These are phyloP conservation scores for Drosophila parabipectinata DNA, from an alignment of 1,140 invertebrate species.

Conservation along the genomic window DNA sequence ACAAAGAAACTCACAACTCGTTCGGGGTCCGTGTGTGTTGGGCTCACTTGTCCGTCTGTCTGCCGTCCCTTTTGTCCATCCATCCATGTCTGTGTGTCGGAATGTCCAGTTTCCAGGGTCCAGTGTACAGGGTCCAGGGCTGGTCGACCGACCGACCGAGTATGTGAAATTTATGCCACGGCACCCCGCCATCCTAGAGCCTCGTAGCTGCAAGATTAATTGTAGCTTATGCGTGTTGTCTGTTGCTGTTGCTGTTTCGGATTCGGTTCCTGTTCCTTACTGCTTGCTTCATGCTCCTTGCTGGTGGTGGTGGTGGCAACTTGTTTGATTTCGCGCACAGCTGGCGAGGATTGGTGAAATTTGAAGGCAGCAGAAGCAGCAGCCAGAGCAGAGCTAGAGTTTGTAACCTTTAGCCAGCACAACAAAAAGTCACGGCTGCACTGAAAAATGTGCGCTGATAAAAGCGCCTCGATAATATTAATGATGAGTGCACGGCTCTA, in stretches of 20 bases:
- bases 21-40: slow-evolving; percentile 37
- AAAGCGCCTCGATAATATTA: slow-evolving; percentile 68
- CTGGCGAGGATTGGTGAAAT: slow-evolving; percentile 54
- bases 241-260: slow-evolving; percentile 11
- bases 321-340: slow-evolving; percentile 71
- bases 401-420: slow-evolving; percentile 52
- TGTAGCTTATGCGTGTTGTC: slow-evolving; percentile 70
- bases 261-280: slow-evolving; percentile 15
- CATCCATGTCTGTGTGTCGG: slow-evolving; percentile 18
- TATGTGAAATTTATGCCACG: slow-evolving; percentile 76
- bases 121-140: slow-evolving; percentile 20
- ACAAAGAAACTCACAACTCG: slow-evolving; percentile 56
- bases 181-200: slow-evolving; percentile 50
- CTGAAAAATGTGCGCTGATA: slow-evolving; percentile 71
- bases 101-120: slow-evolving; percentile 32
- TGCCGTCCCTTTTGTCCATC: slow-evolving; percentile 28
- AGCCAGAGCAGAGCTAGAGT: not conserved
- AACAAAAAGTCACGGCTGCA: slow-evolving; percentile 54
- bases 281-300: not conserved
- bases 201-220: slow-evolving; percentile 73
- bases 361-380: slow-evolving; percentile 12
- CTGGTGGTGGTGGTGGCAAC: slow-evolving; percentile 61
- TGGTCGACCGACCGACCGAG: slow-evolving; percentile 15
- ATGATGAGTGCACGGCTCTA: slow-evolving; percentile 69
- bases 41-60: slow-evolving; percentile 65